Evolutionary conservation across 30 jellyfish, hydroid and myxozoan genomes (phyloP), one percentile per base, ranked within the genome.

Genomic region (Sanderia malayensis): DNA sequence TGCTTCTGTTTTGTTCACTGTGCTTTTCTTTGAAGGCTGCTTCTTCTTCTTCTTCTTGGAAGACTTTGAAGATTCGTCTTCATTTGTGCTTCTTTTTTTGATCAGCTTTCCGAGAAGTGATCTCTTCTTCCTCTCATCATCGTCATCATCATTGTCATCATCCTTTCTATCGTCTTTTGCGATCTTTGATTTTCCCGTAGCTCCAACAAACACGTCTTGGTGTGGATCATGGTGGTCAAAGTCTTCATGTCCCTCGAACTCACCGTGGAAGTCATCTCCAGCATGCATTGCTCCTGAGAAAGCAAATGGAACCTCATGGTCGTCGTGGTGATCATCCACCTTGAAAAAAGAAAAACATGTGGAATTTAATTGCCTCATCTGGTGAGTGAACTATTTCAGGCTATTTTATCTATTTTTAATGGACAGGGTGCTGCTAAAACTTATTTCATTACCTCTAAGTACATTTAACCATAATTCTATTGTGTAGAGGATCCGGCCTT

Each of bases 81-180:
- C 61, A 2, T 55, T 44, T 22, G 86, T 31, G 74, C 81, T 70
- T 76, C 84, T 49, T 67, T 72, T 88, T 67, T 74, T 71, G 29
- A 88, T 27, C 61, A 81, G 49, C 58, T 61, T 71, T 27, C 74
- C 58, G 7, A 81, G 85, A 33, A 81, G 58, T 0, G 93, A 81
- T 18, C 93, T 27, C 69, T 67, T 79, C 78, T 67, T 57, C 44
- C 44, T 81, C n/a, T n/a, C n/a, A n/a, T n/a, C n/a, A n/a, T n/a
- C n/a, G 17, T 64, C 80, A 24, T 44, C 65, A 22, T 62, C 73
- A 15, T 61, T 22, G n/a, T 41, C 31, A 64, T 58, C 34, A 28
- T 13, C 66, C 34, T 44, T 62, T 23, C 34, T 63, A 31, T 46
- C 58, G 8, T 44, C 17, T 31, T 61, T 61, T 19, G 67, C 88